Base-by-base conservation (phyloP, 1,140 invertebrate genomes). In the Cryptotermes secundus region DNA sequence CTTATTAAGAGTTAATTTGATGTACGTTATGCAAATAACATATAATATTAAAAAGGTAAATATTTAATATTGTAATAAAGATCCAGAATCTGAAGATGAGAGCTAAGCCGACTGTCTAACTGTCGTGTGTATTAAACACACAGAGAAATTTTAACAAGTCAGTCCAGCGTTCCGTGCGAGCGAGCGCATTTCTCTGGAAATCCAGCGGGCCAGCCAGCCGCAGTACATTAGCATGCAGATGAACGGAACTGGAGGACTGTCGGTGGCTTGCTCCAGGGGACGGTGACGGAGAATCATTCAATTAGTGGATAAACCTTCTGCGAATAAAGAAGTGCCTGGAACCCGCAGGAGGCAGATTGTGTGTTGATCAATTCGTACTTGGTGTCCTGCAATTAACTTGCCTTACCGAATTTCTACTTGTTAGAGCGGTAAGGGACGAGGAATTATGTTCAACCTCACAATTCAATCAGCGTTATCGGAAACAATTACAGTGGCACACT, bases 261-360 rank as follows among this genome's bases (percentile, higher is more conserved):
- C 59, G 59, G 1, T 31, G 4, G 26, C n/a, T 31, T 49, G 45
- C 45, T 49, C 16, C 45, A 42, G 45, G 3, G 59, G 26, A 72
- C 59, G 12, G 59, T n/a, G n/a, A 72, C 59, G n/a, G 59, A 72
- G 59, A n/a, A 72, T 31, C 59, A 72, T 72, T 72, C 59, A 72
- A 72, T 72, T 72, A n/a, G 59, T 31, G 59, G 59, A 26, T 7
- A 49, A 72, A n/a, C 59, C 59, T 72, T 31, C n/a, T 9, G 59
- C 26, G 26, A 31, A 72, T 72, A 72, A 72, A 72, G 26, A 22
- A 59, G 53, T 24, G 19, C 16, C 3, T 3, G 3, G 4, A 26
- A 16, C n/a, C 59, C 59, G 14, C 26, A 31, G 6, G n/a, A 72
- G 59, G 16, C 59, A 72, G 59, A 72, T 72, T 72, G 59, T 31